Conservation (phyloP, 2,113 vertebrate genomes). For the chimpanzee (Pan troglodytes) region NHGRI_mPanTro3-v2.1_pri NC_072398.2:191088501-191089000, state of each 20-base stretch:
- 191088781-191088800: neutral
- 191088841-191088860: neutral
- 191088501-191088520: too few relatives aligned
- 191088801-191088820: neutral
- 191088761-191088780: neutral
- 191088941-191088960: neutral
- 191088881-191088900: slow-evolving; percentile 20
- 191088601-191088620: neutral
- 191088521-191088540: too few relatives aligned
- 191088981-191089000: neutral
- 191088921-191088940: neutral
- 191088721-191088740: neutral
- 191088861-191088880: neutral
- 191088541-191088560: too few relatives aligned
- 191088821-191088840: neutral
- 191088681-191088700: neutral
- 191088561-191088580: too few relatives aligned
- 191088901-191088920: slow-evolving; percentile 40
- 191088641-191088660: slow-evolving; percentile 12
- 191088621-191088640: neutral
- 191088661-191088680: neutral
- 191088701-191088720: slow-evolving; percentile 16
- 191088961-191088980: neutral
- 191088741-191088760: neutral
- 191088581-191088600: too few relatives aligned